Base-by-base conservation (phyloP, 2,888 invertebrate species). In the Apotomis capreana region DNA sequence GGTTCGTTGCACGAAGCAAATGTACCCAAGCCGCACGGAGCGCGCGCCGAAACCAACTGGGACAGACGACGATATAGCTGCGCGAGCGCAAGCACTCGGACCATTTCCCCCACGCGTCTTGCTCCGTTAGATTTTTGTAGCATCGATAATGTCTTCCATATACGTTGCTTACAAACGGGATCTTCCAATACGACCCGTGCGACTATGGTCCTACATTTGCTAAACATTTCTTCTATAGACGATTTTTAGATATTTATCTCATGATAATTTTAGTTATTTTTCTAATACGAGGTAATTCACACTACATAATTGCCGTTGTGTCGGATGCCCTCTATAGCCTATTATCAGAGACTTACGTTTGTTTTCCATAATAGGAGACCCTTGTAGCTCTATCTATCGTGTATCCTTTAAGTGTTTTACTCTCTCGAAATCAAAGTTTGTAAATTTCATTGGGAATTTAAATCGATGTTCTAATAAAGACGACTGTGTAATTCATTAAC, bases 41-140 rank as follows among this genome's bases (percentile, higher is more conserved):
- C 92, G 84, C 91, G 92, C 90, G 89, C 89, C 91, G 91, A 90
- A 91, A 88, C 88, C 87, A 89, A 93, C 92, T 93, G 92, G 91
- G 89, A 87, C 90, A 88, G 85, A 83, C 86, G 89, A 88, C 90
- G 91, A 89, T 88, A 89, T 89, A 89, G 88, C 88, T 88, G 90
- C 90, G 89, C 90, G 87, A 85, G 89, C 90, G 85, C 91, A 89
- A 87, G 84, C 86, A 87, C 88, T 84, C 90, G 89, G 89, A 88
- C 90, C 92, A 92, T 91, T 93, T 92, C 92, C 92, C 92, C 92
- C 92, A 92, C 92, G 91, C 92, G 85, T 83, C 87, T 85, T 87
- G 87, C 87, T 85, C 90, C 90, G 91, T 91, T 92, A 91, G 90
- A 91, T 87, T 83, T 84, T 83, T 78, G 80, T 77, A 82, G 79